Evolutionary conservation across 2,888 invertebrate species (phyloP).

Genomic region (Petrolisthes cinctipes): DNA sequence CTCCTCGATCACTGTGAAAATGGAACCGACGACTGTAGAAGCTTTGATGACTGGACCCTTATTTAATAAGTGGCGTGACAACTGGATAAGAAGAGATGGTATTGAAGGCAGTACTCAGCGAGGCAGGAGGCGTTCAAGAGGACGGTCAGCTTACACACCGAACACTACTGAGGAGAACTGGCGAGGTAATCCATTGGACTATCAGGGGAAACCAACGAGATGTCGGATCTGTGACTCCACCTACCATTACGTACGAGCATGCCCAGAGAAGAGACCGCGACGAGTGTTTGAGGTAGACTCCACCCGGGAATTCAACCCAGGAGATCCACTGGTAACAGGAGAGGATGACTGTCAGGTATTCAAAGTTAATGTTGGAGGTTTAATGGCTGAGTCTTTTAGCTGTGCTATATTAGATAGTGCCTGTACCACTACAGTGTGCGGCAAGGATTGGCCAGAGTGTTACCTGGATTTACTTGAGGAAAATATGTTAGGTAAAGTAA

Average conservation of each 20-base stretch:
- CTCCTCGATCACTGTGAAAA: not conserved
- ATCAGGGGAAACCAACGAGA: not conserved
- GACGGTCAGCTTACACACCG: not conserved
- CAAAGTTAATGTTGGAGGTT: not conserved
- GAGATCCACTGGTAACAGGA: not conserved
- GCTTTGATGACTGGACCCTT: not conserved
- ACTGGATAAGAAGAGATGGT: not conserved
- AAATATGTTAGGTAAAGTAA: not conserved
- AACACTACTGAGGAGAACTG: not conserved
- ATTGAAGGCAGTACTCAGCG: not conserved
- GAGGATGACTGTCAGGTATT: not conserved
- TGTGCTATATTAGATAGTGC: constrained; percentile 3
- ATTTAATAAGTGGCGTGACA: not conserved
- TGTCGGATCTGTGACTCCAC: not conserved
- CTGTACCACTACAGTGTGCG: constrained; percentile 6
- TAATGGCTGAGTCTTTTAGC: not conserved
- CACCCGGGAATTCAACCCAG: not conserved
- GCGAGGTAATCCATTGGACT: not conserved
- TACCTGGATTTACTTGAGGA: not conserved
- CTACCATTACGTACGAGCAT: not conserved
- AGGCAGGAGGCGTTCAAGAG: not conserved
- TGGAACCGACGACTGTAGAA: not conserved
- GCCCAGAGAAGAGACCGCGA: not conserved
- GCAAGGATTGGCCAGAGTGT: not conserved
- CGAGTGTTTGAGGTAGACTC: not conserved